Conservation (phyloP, 92 coral and sea anemone genomes). For the Zoanthus gigantus region DNA sequence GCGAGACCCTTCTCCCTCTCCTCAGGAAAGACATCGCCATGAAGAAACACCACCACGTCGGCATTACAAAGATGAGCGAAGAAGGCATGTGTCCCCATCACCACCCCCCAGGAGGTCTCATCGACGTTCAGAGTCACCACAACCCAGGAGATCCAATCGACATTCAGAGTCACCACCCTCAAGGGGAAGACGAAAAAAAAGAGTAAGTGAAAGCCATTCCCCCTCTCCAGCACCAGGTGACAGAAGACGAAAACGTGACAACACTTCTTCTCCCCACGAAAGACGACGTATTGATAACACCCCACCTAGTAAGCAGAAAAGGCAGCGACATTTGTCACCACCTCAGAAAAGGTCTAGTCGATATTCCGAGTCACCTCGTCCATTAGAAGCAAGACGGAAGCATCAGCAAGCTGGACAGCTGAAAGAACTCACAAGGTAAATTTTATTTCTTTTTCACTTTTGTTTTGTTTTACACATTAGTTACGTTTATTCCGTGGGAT, state of each 20-base stretch:
- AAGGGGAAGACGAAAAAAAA: background rate
- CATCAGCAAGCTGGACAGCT: conserved; percentile 20
- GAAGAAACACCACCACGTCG: conserved; percentile 76
- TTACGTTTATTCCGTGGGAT: too few relatives aligned
- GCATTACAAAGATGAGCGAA: conserved; percentile 55
- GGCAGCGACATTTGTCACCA: conserved; percentile 9
- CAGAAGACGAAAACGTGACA: conserved; percentile 46
- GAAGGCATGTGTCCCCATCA: conserved; percentile 26
- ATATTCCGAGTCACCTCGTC: conserved; percentile 25
- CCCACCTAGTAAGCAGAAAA: conserved; percentile 18
- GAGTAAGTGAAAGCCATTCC: conserved; percentile 12
- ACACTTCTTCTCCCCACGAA: conserved; percentile 71
- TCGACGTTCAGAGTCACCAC: conserved; percentile 23
- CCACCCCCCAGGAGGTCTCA: background rate
- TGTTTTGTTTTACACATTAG: background rate
- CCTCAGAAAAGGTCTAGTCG: conserved; percentile 12
- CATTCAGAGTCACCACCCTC: conserved; percentile 39
- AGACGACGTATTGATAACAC: conserved; percentile 34
- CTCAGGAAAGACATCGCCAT: conserved; percentile 64
- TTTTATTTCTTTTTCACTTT: background rate
- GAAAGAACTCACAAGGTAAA: conserved; percentile 3
- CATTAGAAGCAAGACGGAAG: conserved; percentile 14
- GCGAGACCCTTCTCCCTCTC: conserved; percentile 73
- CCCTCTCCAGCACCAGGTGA: conserved; percentile 26
- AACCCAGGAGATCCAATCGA: conserved; percentile 6